Conservation (phyloP, 2,113 vertebrate genomes). For the Barbus barbus region DNA sequence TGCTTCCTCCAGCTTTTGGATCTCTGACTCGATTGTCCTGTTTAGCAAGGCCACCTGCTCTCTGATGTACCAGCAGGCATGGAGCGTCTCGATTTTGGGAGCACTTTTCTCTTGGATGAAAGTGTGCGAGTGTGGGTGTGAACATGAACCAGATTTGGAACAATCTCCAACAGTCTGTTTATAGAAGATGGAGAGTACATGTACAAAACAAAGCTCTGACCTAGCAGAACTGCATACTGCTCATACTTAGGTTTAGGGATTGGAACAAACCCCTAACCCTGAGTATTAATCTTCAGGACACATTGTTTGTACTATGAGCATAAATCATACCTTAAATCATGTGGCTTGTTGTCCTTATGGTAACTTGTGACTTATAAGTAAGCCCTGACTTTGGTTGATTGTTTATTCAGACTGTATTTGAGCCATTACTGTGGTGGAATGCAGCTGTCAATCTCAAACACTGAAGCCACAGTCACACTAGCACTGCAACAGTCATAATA, state of each 20-base stretch:
- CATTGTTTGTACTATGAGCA: too few species aligned
- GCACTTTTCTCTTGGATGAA: conserved; percentile 25
- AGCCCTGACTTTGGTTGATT: not conserved
- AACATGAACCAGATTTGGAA: conserved; percentile 4
- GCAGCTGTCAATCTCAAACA: not conserved
- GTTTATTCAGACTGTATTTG: not conserved
- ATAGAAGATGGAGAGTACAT: not conserved
- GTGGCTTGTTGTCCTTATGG: too few species aligned
- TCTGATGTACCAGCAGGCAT: conserved; percentile 20
- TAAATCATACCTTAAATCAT: too few species aligned
- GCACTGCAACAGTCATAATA: not conserved
- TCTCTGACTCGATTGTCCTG: conserved; percentile 28
- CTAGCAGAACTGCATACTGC: not conserved
- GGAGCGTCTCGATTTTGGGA: conserved; percentile 12
- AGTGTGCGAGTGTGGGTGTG: conserved; percentile 22
- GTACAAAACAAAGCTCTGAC: not conserved
- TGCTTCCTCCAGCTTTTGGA: conserved; percentile 50
- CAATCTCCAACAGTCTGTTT: not conserved
- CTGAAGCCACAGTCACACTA: not conserved
- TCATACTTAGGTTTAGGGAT: not conserved
- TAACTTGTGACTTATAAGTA: too few species aligned
- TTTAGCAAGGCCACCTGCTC: conserved; percentile 36
- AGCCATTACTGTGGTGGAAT: not conserved
- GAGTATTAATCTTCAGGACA: too few species aligned
- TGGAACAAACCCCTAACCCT: too few species aligned